These are phyloP conservation scores for Clitarchus hookeri DNA, from an alignment of 2,888 invertebrate genomes.

Conservation along the genomic window DNA sequence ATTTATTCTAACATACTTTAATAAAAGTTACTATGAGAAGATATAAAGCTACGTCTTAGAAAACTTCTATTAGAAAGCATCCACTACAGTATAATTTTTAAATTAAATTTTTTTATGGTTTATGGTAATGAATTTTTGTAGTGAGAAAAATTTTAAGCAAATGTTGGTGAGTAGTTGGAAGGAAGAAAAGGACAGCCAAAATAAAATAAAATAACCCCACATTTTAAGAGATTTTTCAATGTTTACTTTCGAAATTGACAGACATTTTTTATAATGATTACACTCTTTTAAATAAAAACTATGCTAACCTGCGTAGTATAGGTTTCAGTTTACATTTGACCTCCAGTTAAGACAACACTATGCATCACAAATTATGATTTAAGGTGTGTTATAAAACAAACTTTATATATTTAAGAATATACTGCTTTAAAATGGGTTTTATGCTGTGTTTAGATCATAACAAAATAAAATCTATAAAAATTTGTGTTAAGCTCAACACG, in stretches of 20 bases:
- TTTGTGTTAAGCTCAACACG: neutral
- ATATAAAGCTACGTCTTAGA: neutral
- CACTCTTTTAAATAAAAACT: neutral
- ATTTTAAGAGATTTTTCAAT: neutral
- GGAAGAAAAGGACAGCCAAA: neutral
- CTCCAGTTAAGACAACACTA: neutral
- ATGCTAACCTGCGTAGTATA: neutral
- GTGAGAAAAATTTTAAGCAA: neutral
- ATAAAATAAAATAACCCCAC: neutral
- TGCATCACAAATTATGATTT: conserved; percentile 1
- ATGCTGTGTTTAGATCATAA: conserved; percentile 7
- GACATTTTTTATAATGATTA: neutral
- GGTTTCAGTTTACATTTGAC: neutral
- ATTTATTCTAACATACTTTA: neutral
- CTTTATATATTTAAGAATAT: neutral
- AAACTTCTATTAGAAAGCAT: neutral
- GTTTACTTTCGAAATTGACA: conserved; percentile 14
- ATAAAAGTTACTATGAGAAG: neutral
- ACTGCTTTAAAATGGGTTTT: conserved; percentile 1
- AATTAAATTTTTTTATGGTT: neutral
- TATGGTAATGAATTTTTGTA: neutral
- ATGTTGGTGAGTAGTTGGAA: neutral
- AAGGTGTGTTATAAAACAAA: conserved; percentile 8
- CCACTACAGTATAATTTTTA: neutral
- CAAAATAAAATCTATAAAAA: conserved; percentile 9